Conservation (phyloP, 2,888 invertebrate genomes). For the Caenorhabditis auriculariae region DNA sequence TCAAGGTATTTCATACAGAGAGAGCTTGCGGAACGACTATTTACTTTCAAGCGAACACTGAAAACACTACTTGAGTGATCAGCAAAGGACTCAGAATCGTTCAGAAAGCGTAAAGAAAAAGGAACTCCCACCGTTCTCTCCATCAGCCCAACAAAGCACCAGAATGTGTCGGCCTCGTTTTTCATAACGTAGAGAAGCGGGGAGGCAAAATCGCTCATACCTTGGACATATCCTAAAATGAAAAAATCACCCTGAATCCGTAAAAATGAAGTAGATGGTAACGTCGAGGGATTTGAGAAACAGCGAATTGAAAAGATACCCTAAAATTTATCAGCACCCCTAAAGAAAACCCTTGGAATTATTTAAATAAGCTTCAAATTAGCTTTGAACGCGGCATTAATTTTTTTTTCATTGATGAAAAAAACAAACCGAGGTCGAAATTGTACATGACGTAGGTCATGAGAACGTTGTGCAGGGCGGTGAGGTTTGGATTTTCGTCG, state of each 20-base stretch:
- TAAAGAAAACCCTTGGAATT: no score
- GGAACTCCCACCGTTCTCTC: conserved; percentile 78
- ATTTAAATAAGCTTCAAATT: background rate
- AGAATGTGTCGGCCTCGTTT: conserved; percentile 93
- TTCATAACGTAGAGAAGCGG: conserved; percentile 85
- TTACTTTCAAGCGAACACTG: no score
- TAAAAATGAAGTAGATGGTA: no score
- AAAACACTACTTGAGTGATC: no score
- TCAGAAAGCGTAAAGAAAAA: conserved; percentile 3
- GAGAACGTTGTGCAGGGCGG: conserved; percentile 82
- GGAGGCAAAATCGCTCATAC: conserved; percentile 95
- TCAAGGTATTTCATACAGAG: no score
- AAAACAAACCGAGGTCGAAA: conserved; percentile 91
- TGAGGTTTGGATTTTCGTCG: conserved; percentile 85
- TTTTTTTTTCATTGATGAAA: no score
- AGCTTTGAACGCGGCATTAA: background rate
- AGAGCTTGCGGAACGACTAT: no score
- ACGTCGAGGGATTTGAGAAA: no score
- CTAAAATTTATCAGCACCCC: no score
- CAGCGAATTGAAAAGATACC: no score
- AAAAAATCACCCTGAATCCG: conserved; percentile 64
- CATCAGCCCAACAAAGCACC: conserved; percentile 99
- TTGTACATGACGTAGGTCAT: conserved; percentile 99
- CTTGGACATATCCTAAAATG: conserved; percentile 76
- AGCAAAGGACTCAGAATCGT: no score